Conservation (phyloP, 2,797 vertebrate genomes). For the Etheostoma perlongum region DNA sequence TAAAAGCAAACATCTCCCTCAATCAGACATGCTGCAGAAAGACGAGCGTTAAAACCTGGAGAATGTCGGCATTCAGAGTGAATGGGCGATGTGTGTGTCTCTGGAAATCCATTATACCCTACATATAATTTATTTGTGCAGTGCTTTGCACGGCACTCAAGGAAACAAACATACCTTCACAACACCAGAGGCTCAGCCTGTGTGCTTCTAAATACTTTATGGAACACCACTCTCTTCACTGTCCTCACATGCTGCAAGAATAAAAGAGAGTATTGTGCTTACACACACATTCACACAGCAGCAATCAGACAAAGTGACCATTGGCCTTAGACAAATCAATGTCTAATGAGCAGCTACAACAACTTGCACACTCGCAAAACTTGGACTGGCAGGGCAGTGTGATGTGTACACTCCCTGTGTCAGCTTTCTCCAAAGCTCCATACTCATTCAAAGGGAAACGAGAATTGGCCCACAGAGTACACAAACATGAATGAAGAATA, state of each 20-base stretch:
- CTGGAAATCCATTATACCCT: not conserved
- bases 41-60: conserved; percentile 7
- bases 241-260: conserved; percentile 1
- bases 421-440: conserved; percentile 12
- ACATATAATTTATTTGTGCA: not conserved
- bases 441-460: not conserved
- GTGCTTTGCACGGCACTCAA: not conserved
- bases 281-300: conserved; percentile 25
- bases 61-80: not conserved
- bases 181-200: not conserved
- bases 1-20: conserved; percentile 16
- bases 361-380: conserved; percentile 10
- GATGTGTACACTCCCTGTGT: not conserved
- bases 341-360: conserved; percentile 28
- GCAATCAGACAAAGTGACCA: conserved; percentile 40
- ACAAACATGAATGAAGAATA: not conserved
- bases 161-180: not conserved
- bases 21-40: conserved; percentile 14
- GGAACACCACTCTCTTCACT: conserved; percentile 4
- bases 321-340: conserved; percentile 22
- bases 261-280: conserved; percentile 45
- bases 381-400: conserved; percentile 30
- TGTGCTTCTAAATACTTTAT: conserved; percentile 66
- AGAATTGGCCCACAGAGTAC: not conserved
- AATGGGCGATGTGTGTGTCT: not conserved